Evolutionary conservation across 1,140 invertebrate species (phyloP).

Genomic region (Mizuhopecten yessoensis): DNA sequence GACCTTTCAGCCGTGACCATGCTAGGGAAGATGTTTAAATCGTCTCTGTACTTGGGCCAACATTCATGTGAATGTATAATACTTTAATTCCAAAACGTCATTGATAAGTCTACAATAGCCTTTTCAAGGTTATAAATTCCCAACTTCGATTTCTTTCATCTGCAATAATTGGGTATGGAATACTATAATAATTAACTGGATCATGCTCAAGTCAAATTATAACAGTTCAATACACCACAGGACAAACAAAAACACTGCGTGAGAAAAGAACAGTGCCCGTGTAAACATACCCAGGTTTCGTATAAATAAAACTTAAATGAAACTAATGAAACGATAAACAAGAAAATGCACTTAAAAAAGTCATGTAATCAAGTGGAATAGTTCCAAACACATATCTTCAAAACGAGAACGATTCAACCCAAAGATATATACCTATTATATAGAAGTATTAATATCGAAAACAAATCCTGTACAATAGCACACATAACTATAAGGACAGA

Average conservation of each 20-base stretch:
- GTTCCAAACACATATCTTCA: too few species aligned
- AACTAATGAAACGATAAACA: too few species aligned
- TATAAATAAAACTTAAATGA: too few species aligned
- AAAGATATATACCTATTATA: too few species aligned
- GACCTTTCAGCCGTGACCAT: background rate
- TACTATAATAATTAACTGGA: conserved; percentile 14
- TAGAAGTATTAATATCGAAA: too few species aligned
- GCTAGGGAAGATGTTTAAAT: background rate
- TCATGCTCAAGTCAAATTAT: background rate
- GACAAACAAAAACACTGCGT: background rate
- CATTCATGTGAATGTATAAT: background rate
- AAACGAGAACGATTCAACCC: background rate
- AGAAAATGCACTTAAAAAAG: too few species aligned
- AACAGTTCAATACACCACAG: background rate
- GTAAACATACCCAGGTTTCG: too few species aligned
- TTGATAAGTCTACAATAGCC: background rate
- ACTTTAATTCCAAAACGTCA: background rate
- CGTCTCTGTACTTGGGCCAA: background rate
- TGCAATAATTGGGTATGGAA: background rate
- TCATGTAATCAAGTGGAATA: too few species aligned
- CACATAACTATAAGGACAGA: too few species aligned
- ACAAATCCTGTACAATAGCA: too few species aligned
- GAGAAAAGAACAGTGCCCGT: too few species aligned
- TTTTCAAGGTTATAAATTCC: conserved; percentile 11
- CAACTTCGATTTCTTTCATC: background rate